Conservation (phyloP, 2,797 vertebrate species). For the Lithobates sylvaticus region DNA sequence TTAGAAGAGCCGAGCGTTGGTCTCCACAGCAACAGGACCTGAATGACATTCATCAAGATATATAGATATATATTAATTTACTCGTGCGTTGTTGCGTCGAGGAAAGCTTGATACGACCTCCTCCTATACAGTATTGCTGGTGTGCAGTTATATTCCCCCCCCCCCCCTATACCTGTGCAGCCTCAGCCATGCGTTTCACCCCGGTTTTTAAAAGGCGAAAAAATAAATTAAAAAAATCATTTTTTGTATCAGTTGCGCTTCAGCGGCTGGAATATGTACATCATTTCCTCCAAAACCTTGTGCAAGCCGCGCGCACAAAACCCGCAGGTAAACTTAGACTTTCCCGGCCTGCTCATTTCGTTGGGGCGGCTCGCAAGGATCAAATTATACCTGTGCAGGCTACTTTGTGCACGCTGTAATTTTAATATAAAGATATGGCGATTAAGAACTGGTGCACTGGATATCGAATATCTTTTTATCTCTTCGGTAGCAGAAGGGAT, state of each 20-base stretch:
- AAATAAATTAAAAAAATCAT: background rate
- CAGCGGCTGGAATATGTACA: constrained; percentile 27
- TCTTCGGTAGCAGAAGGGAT: background rate
- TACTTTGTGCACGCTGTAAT: background rate
- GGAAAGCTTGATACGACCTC: background rate
- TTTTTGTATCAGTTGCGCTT: constrained; percentile 37
- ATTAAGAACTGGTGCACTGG: background rate
- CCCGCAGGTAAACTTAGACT: constrained; percentile 28
- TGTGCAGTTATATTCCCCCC: constrained; percentile 12
- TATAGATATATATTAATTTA: constrained; percentile 45
- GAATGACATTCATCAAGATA: constrained; percentile 52
- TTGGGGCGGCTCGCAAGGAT: background rate
- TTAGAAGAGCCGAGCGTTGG: constrained; percentile 41
- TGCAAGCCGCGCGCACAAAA: background rate
- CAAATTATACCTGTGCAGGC: constrained; percentile 8
- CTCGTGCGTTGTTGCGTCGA: constrained; percentile 20
- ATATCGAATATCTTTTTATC: background rate
- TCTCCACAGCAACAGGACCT: constrained; percentile 58
- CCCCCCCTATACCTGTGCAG: background rate
- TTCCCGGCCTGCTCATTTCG: constrained; percentile 18
- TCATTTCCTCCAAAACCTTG: constrained; percentile 35
- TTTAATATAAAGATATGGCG: constrained; percentile 4
- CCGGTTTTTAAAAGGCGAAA: too few relatives aligned
- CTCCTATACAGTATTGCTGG: constrained; percentile 5
- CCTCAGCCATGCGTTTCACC: background rate